Conservation (phyloP, 2,113 vertebrate species). For the Sinocyclocheilus grahami region DNA sequence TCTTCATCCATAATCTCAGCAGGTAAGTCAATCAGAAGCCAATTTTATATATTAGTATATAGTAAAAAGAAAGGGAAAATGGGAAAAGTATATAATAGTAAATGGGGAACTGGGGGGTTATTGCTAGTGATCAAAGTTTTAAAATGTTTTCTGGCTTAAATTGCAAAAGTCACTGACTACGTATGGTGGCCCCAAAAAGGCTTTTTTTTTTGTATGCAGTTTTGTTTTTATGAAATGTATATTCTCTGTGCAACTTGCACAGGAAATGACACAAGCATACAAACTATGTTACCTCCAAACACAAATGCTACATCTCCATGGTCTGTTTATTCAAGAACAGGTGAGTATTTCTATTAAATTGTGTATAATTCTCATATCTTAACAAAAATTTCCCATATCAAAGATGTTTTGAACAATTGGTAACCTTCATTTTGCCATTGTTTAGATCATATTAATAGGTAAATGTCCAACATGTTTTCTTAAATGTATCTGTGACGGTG, state of each 20-base stretch:
- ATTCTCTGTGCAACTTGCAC: background rate
- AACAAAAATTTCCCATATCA: background rate
- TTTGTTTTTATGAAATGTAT: background rate
- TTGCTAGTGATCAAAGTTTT: background rate
- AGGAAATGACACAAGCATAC: background rate
- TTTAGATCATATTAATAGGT: no score
- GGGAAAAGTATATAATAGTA: background rate
- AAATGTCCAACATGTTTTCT: no score
- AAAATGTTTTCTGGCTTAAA: background rate
- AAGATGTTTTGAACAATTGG: background rate
- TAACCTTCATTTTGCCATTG: no score
- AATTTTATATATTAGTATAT: background rate
- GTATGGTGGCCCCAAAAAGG: background rate
- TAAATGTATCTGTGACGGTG: no score
- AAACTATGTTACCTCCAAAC: background rate
- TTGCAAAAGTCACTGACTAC: background rate
- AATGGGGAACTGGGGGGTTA: background rate
- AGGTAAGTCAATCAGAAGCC: conserved; percentile 49
- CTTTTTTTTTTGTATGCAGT: no score
- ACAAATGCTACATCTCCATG: background rate
- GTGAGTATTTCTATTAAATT: background rate
- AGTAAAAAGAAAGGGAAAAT: background rate
- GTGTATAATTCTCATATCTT: background rate
- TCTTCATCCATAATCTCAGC: conserved; percentile 31
- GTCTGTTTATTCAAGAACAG: background rate